These are phyloP conservation scores for Malacoraja senta DNA, from an alignment of 2,797 vertebrate species.

Conservation along the genomic window DNA sequence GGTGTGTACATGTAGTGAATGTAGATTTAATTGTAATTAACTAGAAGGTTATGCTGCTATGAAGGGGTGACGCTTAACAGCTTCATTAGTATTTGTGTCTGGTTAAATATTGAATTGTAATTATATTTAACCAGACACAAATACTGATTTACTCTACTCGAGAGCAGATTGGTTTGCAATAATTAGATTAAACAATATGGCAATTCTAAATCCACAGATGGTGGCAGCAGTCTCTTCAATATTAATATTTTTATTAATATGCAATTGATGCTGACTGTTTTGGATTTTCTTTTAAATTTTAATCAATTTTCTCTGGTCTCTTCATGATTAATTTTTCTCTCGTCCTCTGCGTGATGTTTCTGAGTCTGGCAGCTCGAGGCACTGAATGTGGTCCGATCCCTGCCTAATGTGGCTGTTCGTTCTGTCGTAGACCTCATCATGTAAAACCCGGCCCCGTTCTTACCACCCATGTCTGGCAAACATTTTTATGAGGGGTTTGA, in stretches of 20 bases:
- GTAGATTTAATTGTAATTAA: constrained; percentile 29
- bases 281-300: neutral
- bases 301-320: neutral
- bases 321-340: neutral
- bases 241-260: constrained; percentile 16
- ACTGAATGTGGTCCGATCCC: neutral
- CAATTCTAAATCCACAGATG: constrained; percentile 10
- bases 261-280: neutral
- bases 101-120: neutral
- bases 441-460: neutral
- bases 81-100: constrained; percentile 30
- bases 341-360: neutral
- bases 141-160: neutral
- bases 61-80: neutral
- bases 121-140: too few relatives aligned
- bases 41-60: neutral
- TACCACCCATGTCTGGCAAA: neutral
- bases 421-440: neutral
- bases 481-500: neutral
- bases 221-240: neutral
- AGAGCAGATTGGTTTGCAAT: constrained; percentile 16
- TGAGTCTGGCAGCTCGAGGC: neutral
- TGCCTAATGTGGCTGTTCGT: neutral
- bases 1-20: neutral
- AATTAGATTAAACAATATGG: constrained; percentile 25